These are phyloP conservation scores for Oxyruncus cristatus DNA, from an alignment of 2,113 vertebrate genomes.

Conservation along the genomic window DNA sequence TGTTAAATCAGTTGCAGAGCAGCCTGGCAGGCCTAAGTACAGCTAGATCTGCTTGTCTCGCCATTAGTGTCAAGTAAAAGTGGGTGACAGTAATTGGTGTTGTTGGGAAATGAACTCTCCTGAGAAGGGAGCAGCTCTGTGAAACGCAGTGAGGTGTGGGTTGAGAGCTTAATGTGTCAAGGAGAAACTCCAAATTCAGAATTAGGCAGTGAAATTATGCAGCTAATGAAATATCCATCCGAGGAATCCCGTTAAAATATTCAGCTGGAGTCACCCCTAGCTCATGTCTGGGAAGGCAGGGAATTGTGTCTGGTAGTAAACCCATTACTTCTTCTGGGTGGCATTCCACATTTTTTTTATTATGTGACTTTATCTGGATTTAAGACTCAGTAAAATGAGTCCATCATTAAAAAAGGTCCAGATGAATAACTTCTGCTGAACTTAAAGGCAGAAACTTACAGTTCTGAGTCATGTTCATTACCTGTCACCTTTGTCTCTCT, in stretches of 20 bases:
- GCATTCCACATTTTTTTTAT: rapidly evolving
- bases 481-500: background rate
- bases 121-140: background rate
- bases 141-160: rapidly evolving
- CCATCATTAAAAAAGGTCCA: background rate
- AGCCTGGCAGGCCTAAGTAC: constrained; percentile 27
- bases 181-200: background rate
- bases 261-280: background rate
- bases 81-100: constrained; percentile 51
- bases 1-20: background rate
- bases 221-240: constrained; percentile 1
- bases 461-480: background rate
- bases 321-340: background rate
- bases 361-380: background rate
- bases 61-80: background rate
- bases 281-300: background rate
- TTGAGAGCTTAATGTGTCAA: background rate
- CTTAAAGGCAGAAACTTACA: background rate
- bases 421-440: background rate
- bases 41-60: constrained; percentile 45
- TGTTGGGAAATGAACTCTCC: constrained; percentile 15
- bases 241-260: constrained; percentile 1
- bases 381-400: background rate
- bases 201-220: background rate
- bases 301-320: background rate